Evolutionary conservation across 2,888 invertebrate genomes (phyloP).

Genomic region (Phaedon cochleariae): DNA sequence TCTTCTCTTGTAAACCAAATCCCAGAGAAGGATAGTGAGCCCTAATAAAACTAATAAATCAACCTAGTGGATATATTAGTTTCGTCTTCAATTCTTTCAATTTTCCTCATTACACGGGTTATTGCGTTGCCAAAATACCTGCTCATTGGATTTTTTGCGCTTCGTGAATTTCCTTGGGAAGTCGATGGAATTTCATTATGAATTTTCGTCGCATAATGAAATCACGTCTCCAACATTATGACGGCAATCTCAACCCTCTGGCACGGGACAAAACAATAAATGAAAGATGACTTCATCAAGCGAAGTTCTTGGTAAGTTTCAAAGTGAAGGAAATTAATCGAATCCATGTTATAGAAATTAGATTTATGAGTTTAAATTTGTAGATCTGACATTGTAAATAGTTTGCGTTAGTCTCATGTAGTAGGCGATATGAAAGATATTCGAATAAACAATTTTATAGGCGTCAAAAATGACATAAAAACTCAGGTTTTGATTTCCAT

Average conservation of each 20-base stretch:
- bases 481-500: no score
- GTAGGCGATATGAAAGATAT: no score
- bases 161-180: background rate
- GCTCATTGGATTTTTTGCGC: background rate
- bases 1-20: background rate
- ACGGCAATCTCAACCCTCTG: background rate
- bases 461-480: no score
- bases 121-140: background rate
- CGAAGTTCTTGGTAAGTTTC: background rate
- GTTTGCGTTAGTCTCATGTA: no score
- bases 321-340: background rate
- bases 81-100: background rate
- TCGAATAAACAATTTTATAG: no score
- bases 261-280: background rate
- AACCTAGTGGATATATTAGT: background rate
- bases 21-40: background rate
- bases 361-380: no score
- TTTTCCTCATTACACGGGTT: background rate
- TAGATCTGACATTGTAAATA: no score
- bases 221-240: background rate
- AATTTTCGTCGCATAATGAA: background rate
- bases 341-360: no score
- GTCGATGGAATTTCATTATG: conserved; percentile 1
- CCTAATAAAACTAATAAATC: background rate
- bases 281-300: background rate